A percentile compares a stretch with the other conserved stretches of the same genome.
Conservation (phyloP, 2,113 vertebrate genomes). For the Probosciger aterrimus region DNA sequence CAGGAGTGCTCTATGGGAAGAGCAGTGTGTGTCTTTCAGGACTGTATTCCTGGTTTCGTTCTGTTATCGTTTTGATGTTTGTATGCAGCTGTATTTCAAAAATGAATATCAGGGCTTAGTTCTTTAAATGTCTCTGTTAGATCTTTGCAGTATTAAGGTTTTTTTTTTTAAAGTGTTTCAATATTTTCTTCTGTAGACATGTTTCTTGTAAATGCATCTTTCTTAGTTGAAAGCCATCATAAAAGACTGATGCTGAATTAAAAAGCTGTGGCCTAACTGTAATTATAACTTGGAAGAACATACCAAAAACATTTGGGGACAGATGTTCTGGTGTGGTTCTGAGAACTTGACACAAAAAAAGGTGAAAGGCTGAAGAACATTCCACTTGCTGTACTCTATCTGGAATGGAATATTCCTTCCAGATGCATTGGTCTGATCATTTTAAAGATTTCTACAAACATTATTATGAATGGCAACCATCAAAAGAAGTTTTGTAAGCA, state of each 20-base stretch:
- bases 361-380: background rate
- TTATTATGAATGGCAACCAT: background rate
- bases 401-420: background rate
- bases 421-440: background rate
- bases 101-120: background rate
- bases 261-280: background rate
- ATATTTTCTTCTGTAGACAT: background rate
- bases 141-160: background rate
- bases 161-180: background rate
- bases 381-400: background rate
- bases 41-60: background rate
- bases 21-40: background rate
- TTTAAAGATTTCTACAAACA: background rate
- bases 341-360: background rate
- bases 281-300: background rate
- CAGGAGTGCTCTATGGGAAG: background rate
- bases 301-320: background rate
- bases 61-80: background rate
- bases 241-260: background rate
- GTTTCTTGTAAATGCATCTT: background rate
- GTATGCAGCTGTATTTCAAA: background rate
- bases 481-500: background rate
- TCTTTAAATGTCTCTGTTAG: background rate
- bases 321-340: background rate
- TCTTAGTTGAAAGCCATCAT: background rate